These are phyloP conservation scores for Urocitellus parryii DNA, from an alignment of 2,113 vertebrate genomes.

Conservation along the genomic window DNA sequence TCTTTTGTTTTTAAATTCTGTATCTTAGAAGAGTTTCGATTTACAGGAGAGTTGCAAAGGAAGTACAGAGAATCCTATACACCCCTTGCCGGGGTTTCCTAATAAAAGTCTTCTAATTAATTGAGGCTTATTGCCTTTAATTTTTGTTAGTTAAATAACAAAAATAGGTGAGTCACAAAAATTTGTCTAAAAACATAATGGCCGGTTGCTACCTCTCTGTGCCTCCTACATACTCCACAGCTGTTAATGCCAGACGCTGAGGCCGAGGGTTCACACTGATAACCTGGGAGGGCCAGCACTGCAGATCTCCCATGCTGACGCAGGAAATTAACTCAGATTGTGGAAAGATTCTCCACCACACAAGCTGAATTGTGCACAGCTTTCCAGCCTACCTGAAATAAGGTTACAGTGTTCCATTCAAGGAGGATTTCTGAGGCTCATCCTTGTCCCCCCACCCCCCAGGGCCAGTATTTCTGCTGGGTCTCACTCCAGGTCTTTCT, in stretches of 20 bases:
- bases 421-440: not conserved
- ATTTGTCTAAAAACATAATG: not conserved
- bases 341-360: not conserved
- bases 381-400: not conserved
- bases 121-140: not conserved
- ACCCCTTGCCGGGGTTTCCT: not conserved
- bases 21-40: not conserved
- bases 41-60: not conserved
- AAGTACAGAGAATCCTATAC: not conserved
- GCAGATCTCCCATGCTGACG: not conserved
- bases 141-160: slow-evolving; percentile 29
- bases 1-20: not conserved
- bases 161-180: not conserved
- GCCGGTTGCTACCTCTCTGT: not conserved
- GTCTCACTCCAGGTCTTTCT: not conserved
- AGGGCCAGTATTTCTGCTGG: not conserved
- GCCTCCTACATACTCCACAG: not conserved
- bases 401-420: not conserved
- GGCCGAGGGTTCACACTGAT: not conserved
- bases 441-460: not conserved
- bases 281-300: not conserved
- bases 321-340: slow-evolving; percentile 64
- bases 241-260: not conserved
- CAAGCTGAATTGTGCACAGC: not conserved
- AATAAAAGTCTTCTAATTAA: slow-evolving; percentile 4